Base-by-base conservation (phyloP, 2,888 invertebrate species). In the Labia minor region DNA sequence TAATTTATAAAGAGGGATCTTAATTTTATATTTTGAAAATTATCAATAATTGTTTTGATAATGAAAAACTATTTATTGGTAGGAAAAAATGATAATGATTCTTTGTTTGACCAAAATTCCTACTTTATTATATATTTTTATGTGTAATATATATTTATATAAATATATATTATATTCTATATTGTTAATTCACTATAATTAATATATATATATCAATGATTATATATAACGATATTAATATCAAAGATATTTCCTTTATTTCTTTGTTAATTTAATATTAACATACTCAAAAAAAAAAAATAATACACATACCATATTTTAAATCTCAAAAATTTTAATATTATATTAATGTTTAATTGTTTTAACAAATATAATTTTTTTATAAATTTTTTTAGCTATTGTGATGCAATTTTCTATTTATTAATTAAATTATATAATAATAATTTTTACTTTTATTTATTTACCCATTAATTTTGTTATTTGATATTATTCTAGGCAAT, bases 351-450 rank as follows among this genome's bases (percentile, higher is more conserved):
- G 26, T 26, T 16, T 49, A 8, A n/a, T 14, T 49, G 3, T 4
- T 49, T n/a, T 49, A 49, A 49, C 49, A 49, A 49, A 49, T 49
- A 16, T 49, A 26, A 26, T 49, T 49, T 49, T 33, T 49, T 49
- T 49, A 49, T 49, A 49, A 49, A 49, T 10, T 49, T n/a, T 33
- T 49, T 49, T 49, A 49, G 14, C 49, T n/a, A 49, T 49, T 49
- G 49, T 49, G 49, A 49, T 10, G 49, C 49, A 49, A 49, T 49
- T 49, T 49, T 49, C n/a, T 49, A 49, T 49, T 49, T 49, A 49
- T 49, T 49, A 49, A 49, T 16, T 49, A 49, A 49, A 49, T 49
- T 49, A 49, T 49, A 49, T n/a, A 33, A 8, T 33, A 6, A 33
- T 8, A 33, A 33, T 33, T n/a, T n/a, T n/a, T n/a, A n/a, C n/a